Evolutionary conservation across 1,140 invertebrate genomes (phyloP).

Genomic region (Druon quercuslanigerum): DNA sequence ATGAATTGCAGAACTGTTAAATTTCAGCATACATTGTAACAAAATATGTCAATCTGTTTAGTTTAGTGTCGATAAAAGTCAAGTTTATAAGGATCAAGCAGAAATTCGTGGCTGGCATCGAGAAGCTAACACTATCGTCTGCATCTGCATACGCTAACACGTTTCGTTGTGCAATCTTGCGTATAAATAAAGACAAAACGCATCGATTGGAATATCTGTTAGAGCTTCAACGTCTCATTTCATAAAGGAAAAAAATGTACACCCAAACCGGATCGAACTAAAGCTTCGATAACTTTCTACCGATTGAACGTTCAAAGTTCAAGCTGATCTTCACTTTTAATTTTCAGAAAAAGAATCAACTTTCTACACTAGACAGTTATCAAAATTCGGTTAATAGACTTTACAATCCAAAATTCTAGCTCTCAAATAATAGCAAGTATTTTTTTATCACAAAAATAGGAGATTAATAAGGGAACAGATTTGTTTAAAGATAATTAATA

Average conservation of each 20-base stretch:
- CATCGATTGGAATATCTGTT: slow-evolving; percentile 17
- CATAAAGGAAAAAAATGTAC: neutral
- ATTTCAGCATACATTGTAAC: neutral
- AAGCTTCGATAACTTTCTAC: slow-evolving; percentile 26
- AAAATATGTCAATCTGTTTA: slow-evolving; percentile 21
- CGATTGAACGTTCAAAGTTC: slow-evolving; percentile 14
- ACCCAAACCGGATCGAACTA: slow-evolving; percentile 4
- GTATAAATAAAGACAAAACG: slow-evolving; percentile 20
- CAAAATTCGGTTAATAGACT: too few relatives aligned
- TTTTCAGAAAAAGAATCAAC: slow-evolving; percentile 6
- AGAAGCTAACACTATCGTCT: neutral
- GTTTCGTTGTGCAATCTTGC: slow-evolving; percentile 7
- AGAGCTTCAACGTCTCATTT: slow-evolving; percentile 1
- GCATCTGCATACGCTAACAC: slow-evolving; percentile 10
- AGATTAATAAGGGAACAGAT: too few relatives aligned
- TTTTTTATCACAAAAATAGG: too few relatives aligned
- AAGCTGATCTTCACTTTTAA: neutral
- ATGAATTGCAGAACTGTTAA: neutral
- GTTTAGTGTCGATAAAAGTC: slow-evolving; percentile 20
- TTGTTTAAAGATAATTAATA: too few relatives aligned
- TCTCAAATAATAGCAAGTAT: too few relatives aligned
- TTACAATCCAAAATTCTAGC: too few relatives aligned
- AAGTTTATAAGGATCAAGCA: slow-evolving; percentile 23
- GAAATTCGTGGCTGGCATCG: neutral
- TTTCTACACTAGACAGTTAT: too few relatives aligned